Percentiles rank a stretch among this genome's conserved stretches.
Evolutionary conservation across 2,113 vertebrate genomes (phyloP).

Genomic region (human (Homo sapiens)): GRCh38 chr13:75763501-75764000

Average conservation of each 20-base stretch:
- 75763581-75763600: not conserved
- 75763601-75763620: not conserved
- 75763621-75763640: not conserved
- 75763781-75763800: not conserved
- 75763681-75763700: not conserved
- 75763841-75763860: not conserved
- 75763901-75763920: not conserved
- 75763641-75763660: not conserved
- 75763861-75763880: not conserved
- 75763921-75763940: not conserved
- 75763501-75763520: not conserved
- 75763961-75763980: not conserved
- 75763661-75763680: not conserved
- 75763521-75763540: not conserved
- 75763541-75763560: not conserved
- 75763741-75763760: accelerated
- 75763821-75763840: not conserved
- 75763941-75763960: not conserved
- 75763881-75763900: not conserved
- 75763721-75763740: not conserved
- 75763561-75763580: not conserved
- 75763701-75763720: not conserved
- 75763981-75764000: not conserved
- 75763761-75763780: not conserved
- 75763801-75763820: not conserved